Base-by-base conservation (phyloP, 2,113 vertebrate genomes). In the Phalacrocorax brasilianus region DNA sequence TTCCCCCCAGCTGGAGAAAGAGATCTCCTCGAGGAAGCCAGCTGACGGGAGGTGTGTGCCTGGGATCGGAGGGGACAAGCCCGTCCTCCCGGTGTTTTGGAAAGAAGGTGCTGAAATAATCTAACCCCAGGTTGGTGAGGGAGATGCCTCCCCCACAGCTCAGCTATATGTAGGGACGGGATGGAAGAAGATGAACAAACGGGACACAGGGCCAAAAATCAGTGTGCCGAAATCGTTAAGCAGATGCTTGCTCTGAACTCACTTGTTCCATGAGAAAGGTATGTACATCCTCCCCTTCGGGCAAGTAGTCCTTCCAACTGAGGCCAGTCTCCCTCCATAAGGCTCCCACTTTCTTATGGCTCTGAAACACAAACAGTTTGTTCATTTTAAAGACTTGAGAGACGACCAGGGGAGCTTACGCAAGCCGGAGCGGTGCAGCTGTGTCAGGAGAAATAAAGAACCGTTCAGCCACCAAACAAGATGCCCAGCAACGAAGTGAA, bases 301-400 rank as follows among this genome's bases (percentile, higher is more conserved):
- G 98, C 91, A 99, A 97, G 91, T 99, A 98, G 96, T 99, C 98
- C 49, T 97, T 98, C 99, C 99, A 99, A 94, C 97, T 99, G 91
- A 99, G 98, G 93, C 98, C 98, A 91, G 99, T 98, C 89, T 99
- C 99, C 95, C 98, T 99, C 99, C 99, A 99, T 68, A 99, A 97
- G 95, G 98, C 98, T 92, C 98, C 99, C 92, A 99, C 99, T 98
- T 99, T 99, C 98, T 99, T 99, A 99, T 99, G 99, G 99, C 99
- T 99, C 99, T 99, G 97, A 92, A 97, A 98, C 61, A 96, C 89
- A 98, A 91, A 72, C 5, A 50, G 20, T 74, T 73, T 14, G 44
- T 35, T 28, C 28, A 30, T 45, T 71, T 94, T 63, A 66, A 79
- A 47, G 77, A 15, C 59, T 8, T 28, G 61, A 55, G n/a, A 66